phyloP scores from a whole-genome alignment of 64 coral and sea anemone species.

The Actinia equina region DNA sequence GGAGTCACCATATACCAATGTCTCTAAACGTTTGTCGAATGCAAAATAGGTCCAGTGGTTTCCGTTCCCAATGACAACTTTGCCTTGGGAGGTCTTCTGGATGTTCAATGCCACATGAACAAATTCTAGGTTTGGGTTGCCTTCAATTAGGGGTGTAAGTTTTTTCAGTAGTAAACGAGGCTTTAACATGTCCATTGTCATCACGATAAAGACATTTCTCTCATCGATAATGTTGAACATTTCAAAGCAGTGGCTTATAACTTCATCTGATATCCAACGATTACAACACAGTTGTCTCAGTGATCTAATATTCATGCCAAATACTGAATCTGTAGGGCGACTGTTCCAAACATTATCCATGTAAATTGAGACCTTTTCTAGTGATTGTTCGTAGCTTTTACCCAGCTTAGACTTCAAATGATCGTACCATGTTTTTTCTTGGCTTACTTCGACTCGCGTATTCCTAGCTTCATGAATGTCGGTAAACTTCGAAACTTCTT shows the following conservation, averaged over 20 bases:
- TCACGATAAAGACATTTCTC: too few species aligned
- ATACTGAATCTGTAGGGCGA: slow-evolving; percentile 18
- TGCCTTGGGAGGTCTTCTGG: slow-evolving; percentile 40
- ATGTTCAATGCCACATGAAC: background rate
- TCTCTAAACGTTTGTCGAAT: slow-evolving; percentile 32
- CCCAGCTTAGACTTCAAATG: slow-evolving; percentile 14
- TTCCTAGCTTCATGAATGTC: slow-evolving; percentile 34
- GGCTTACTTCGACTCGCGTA: slow-evolving; percentile 34
- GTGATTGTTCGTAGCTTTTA: slow-evolving; percentile 13
- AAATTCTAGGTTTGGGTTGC: background rate
- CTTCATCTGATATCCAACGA: slow-evolving; percentile 37
- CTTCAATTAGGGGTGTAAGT: background rate
- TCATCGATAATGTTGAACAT: slow-evolving; percentile 44
- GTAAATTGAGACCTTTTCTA: background rate
- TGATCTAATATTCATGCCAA: slow-evolving; percentile 21
- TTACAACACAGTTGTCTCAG: slow-evolving; percentile 36
- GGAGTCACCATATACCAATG: slow-evolving; percentile 33
- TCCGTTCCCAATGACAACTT: slow-evolving; percentile 36
- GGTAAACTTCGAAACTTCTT: slow-evolving; percentile 46
- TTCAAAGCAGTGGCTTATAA: slow-evolving; percentile 37
- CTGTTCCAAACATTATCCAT: slow-evolving; percentile 38
- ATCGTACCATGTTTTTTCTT: slow-evolving; percentile 50
- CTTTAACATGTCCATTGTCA: too few species aligned
- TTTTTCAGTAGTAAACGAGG: too few species aligned
- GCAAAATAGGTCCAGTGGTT: slow-evolving; percentile 58